Evolutionary conservation across 1,140 invertebrate species (phyloP), one percentile per base, ranked within the genome.

Genomic region (Nilaparvata lugens): DNA sequence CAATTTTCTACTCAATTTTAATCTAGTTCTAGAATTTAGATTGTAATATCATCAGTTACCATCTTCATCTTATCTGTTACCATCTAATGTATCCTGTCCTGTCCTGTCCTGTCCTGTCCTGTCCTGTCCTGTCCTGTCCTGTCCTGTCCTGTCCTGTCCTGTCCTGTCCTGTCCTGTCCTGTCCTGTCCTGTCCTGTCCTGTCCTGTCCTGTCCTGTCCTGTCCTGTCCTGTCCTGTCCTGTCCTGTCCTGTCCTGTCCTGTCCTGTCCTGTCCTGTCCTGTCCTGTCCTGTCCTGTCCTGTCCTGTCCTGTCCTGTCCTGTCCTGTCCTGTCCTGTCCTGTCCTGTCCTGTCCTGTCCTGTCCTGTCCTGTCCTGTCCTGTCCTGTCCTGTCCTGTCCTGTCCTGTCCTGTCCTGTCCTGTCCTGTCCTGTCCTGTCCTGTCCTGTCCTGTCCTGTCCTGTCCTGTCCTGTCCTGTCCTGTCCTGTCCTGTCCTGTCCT

Each of bases 31-130:
- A n/a, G n/a, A n/a, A n/a, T n/a, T n/a, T n/a, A n/a, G n/a, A n/a
- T n/a, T n/a, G n/a, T n/a, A n/a, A n/a, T n/a, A n/a, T n/a, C n/a
- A n/a, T n/a, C n/a, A n/a, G n/a, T n/a, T n/a, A n/a, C n/a, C n/a
- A n/a, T n/a, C n/a, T n/a, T n/a, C n/a, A n/a, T n/a, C n/a, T n/a
- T n/a, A n/a, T n/a, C n/a, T n/a, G n/a, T n/a, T n/a, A n/a, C n/a
- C n/a, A n/a, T n/a, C n/a, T n/a, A n/a, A n/a, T n/a, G n/a, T n/a
- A n/a, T n/a, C n/a, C n/a, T n/a, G n/a, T 14, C 7, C 53, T 38
- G 54, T 54, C 52, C 28, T 25, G 52, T 54, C 52, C 4, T 25
- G 52, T 54, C 52, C 14, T 25, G 24, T 54, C 52, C 28, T 25
- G 52, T 54, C 52, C 21, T 25, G 18, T 54, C 52, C 28, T 25